Percentiles rank a stretch among this genome's conserved stretches.
Conservation (phyloP, 2,113 vertebrate genomes). For the Lophochroa leadbeateri region DNA sequence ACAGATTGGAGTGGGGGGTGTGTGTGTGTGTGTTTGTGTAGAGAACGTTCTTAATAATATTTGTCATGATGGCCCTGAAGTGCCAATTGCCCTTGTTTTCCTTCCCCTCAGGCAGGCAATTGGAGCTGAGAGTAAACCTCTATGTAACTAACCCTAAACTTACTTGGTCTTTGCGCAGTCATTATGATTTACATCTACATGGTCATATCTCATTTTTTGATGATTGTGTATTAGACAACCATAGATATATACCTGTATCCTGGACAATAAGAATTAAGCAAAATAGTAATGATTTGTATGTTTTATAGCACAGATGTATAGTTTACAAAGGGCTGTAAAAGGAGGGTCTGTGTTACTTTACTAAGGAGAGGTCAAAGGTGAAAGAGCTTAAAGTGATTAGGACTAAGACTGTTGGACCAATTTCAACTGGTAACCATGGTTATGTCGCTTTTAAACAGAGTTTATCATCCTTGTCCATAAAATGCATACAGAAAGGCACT, state of each 20-base stretch:
- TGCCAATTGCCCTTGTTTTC: not conserved
- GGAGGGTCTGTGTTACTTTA: not conserved
- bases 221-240: not conserved
- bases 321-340: not conserved
- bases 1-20: not conserved
- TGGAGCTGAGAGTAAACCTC: not conserved
- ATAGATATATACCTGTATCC: not conserved
- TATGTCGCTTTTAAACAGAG: not conserved
- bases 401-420: not conserved
- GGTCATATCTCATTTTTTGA: not conserved
- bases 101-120: not conserved
- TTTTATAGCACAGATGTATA: not conserved
- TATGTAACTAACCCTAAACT: not conserved
- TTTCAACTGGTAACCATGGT: not conserved
- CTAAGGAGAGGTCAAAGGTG: not conserved
- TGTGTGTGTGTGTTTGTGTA: not conserved
- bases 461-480: not conserved
- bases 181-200: not conserved
- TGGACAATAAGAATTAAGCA: not conserved
- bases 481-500: not conserved
- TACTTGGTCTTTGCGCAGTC: not conserved
- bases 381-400: not conserved
- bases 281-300: not conserved
- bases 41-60: not conserved
- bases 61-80: not conserved